Percentiles rank a stretch among this genome's conserved stretches.
Conservation (phyloP, 2,797 vertebrate genomes). For the Clarias pachynema region DNA sequence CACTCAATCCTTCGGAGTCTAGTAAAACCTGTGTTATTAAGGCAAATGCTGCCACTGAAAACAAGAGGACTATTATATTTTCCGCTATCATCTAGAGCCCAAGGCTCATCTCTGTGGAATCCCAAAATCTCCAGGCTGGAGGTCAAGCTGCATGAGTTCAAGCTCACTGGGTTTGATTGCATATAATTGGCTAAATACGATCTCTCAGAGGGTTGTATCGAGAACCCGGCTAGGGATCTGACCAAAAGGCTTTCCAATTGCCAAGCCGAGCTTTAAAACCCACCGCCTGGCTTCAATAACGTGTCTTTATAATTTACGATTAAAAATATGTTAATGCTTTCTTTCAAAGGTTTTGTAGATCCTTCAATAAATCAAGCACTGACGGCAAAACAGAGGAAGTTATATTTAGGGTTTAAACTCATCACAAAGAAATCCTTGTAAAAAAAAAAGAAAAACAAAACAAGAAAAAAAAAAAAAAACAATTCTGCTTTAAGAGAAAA, state of each 20-base stretch:
- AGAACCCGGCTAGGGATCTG: slow-evolving; percentile 30
- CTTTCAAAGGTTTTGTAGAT: not conserved
- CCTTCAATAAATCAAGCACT: not conserved
- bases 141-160: slow-evolving; percentile 39
- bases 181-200: slow-evolving; percentile 39
- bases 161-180: slow-evolving; percentile 38
- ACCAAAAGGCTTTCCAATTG: slow-evolving; percentile 23
- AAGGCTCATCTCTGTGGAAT: slow-evolving; percentile 34
- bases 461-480: not conserved
- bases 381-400: not conserved
- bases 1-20: not conserved
- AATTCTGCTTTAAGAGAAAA: not conserved
- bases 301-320: slow-evolving; percentile 5
- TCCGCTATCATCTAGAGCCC: not conserved
- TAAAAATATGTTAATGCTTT: slow-evolving; percentile 4
- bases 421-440: not conserved
- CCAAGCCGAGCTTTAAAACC: slow-evolving; percentile 7
- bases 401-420: slow-evolving; percentile 11
- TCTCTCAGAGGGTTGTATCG: slow-evolving; percentile 26
- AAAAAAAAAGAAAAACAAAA: not conserved
- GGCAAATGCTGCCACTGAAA: not conserved
- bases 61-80: not conserved
- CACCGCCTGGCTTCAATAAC: slow-evolving; percentile 22
- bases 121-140: slow-evolving; percentile 25
- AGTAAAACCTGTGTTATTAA: not conserved